A percentile compares a stretch with the other conserved stretches of the same genome.
Evolutionary conservation across 2,888 invertebrate genomes (phyloP).

Genomic region (Perizoma flavofasciatum): DNA sequence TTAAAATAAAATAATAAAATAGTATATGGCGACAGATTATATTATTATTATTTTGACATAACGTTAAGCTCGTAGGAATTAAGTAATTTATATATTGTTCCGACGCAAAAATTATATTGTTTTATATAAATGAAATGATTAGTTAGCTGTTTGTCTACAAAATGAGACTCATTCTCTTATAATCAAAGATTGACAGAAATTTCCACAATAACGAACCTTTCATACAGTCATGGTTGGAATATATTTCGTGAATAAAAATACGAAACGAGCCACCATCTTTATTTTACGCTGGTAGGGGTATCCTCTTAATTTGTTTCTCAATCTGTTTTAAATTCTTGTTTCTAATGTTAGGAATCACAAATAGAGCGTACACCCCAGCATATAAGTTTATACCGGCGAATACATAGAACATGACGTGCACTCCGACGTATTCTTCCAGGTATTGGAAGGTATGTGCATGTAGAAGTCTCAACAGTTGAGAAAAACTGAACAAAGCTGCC

Average conservation of each 20-base stretch:
- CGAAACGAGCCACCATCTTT: conserved; percentile 14
- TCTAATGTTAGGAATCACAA: conserved; percentile 57
- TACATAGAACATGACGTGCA: conserved; percentile 64
- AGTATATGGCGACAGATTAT: too few relatives aligned
- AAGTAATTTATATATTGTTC: too few relatives aligned
- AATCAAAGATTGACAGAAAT: too few relatives aligned
- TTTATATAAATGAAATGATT: not conserved
- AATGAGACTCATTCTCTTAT: too few relatives aligned
- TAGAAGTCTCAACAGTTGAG: conserved; percentile 58
- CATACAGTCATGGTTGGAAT: conserved; percentile 1
- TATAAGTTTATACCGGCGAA: conserved; percentile 66
- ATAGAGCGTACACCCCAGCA: conserved; percentile 64
- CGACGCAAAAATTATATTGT: too few relatives aligned
- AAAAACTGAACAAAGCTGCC: conserved; percentile 56
- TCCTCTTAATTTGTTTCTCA: conserved; percentile 64
- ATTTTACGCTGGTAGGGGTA: conserved; percentile 58
- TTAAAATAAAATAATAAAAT: too few relatives aligned
- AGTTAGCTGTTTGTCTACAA: too few relatives aligned
- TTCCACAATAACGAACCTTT: too few relatives aligned
- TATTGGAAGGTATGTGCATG: conserved; percentile 65
- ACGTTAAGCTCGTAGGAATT: too few relatives aligned
- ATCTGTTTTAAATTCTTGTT: conserved; percentile 59
- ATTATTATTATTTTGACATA: too few relatives aligned
- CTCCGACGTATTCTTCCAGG: conserved; percentile 63
- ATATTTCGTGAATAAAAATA: conserved; percentile 14